Conservation (phyloP, 2,888 invertebrate species). For the Allygus modestus region DNA sequence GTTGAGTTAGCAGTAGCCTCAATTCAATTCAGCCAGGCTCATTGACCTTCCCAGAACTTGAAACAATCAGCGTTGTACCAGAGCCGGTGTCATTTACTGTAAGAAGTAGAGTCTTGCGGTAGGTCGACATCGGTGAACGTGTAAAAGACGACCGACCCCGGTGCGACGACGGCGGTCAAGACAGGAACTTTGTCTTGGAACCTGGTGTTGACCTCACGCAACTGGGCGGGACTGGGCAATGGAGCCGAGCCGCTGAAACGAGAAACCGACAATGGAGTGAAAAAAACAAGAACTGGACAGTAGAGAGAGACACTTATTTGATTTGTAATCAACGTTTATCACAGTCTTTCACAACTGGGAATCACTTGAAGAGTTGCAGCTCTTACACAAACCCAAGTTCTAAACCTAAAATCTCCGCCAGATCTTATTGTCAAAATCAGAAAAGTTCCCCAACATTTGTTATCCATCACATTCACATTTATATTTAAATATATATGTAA, state of each 20-base stretch:
- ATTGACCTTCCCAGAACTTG: no score
- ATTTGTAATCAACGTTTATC: no score
- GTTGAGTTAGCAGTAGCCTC: no score
- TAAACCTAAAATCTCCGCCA: no score
- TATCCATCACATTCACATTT: no score
- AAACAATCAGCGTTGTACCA: not conserved
- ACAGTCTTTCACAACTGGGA: no score
- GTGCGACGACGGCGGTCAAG: conserved; percentile 76
- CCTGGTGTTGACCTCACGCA: conserved; percentile 61
- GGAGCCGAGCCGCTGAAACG: conserved; percentile 64
- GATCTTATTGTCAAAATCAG: no score
- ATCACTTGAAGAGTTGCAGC: no score
- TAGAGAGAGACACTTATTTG: not conserved
- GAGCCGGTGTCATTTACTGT: not conserved
- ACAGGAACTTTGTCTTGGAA: conserved; percentile 73
- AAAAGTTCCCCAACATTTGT: no score
- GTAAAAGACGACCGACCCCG: conserved; percentile 75
- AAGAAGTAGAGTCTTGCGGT: conserved; percentile 70
- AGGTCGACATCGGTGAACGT: conserved; percentile 75
- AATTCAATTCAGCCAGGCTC: no score
- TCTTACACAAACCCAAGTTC: no score
- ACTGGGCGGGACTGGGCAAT: conserved; percentile 66
- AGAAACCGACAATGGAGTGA: not conserved
- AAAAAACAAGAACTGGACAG: not conserved
- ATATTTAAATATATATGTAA: no score